phyloP scores from a whole-genome alignment of 2,888 invertebrate genomes.

The Zhuqinia jingwanae region DNA sequence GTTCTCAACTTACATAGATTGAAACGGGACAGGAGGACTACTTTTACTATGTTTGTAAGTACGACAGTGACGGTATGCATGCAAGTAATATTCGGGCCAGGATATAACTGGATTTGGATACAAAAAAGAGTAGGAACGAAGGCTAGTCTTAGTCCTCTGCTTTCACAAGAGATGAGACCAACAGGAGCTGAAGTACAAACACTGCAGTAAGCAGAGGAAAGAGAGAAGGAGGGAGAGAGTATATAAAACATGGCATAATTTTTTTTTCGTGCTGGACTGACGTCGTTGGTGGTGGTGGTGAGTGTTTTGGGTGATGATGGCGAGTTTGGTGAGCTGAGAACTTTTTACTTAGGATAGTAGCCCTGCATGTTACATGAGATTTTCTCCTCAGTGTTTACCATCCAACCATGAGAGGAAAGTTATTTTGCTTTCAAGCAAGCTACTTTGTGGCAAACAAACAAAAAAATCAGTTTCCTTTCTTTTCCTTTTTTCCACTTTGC shows the following conservation, averaged over 20 bases:
- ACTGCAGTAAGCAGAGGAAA: not conserved
- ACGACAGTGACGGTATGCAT: slow-evolving; percentile 9
- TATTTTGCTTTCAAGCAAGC: slow-evolving; percentile 63
- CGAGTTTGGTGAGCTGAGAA: slow-evolving; percentile 50
- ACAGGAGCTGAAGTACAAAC: slow-evolving; percentile 3
- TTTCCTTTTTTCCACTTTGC: slow-evolving; percentile 2
- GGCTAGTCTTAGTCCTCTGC: not conserved
- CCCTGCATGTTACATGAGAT: slow-evolving; percentile 67
- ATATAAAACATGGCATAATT: slow-evolving; percentile 7
- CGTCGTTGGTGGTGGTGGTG: slow-evolving; percentile 10
- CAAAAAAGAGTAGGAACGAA: not conserved
- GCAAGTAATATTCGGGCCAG: slow-evolving; percentile 15
- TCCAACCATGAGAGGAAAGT: slow-evolving; percentile 59
- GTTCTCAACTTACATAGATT: slow-evolving; percentile 36
- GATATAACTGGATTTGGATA: slow-evolving; percentile 29
- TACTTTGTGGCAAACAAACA: slow-evolving; percentile 63
- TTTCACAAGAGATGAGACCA: slow-evolving; percentile 23
- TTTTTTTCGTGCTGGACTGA: slow-evolving; percentile 15
- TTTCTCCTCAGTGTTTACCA: slow-evolving; percentile 54
- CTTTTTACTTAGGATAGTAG: slow-evolving; percentile 64
- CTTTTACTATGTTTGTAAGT: not conserved
- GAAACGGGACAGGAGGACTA: not conserved
- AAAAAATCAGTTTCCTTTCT: slow-evolving; percentile 35
- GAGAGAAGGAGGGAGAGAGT: not conserved
- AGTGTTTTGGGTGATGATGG: slow-evolving; percentile 41